Conservation (phyloP, 2,113 vertebrate species). For the Coptodon rendalli region DNA sequence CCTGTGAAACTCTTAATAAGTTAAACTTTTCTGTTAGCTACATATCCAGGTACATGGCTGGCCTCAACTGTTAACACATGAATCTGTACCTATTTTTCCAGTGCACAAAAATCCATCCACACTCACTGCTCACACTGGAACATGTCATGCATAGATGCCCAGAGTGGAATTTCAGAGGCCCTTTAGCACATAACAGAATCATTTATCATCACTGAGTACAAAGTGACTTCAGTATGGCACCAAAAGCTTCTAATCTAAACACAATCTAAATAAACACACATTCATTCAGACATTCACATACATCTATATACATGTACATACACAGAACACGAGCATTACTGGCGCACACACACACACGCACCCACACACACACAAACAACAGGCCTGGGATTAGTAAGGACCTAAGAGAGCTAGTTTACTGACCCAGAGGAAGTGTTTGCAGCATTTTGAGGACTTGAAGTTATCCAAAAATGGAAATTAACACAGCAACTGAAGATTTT, state of each 20-base stretch:
- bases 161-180: constrained; percentile 29
- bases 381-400: constrained; percentile 29
- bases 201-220: constrained; percentile 36
- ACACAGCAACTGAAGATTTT: constrained; percentile 22
- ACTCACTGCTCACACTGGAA: constrained; percentile 3
- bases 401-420: neutral
- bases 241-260: constrained; percentile 13
- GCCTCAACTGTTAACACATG: neutral
- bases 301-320: neutral
- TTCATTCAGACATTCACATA: constrained; percentile 13
- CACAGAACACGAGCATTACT: neutral
- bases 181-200: constrained; percentile 28
- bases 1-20: constrained; percentile 19
- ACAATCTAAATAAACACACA: constrained; percentile 5
- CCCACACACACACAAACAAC: neutral
- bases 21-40: constrained; percentile 30
- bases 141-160: neutral
- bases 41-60: neutral
- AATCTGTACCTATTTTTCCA: constrained; percentile 31
- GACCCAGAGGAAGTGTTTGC: constrained; percentile 38
- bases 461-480: neutral
- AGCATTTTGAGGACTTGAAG: constrained; percentile 50
- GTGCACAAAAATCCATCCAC: constrained; percentile 24
- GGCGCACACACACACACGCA: neutral
- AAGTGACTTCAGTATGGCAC: constrained; percentile 42